Conservation (phyloP, 2,797 vertebrate species). For the Amazona ochrocephala region DNA sequence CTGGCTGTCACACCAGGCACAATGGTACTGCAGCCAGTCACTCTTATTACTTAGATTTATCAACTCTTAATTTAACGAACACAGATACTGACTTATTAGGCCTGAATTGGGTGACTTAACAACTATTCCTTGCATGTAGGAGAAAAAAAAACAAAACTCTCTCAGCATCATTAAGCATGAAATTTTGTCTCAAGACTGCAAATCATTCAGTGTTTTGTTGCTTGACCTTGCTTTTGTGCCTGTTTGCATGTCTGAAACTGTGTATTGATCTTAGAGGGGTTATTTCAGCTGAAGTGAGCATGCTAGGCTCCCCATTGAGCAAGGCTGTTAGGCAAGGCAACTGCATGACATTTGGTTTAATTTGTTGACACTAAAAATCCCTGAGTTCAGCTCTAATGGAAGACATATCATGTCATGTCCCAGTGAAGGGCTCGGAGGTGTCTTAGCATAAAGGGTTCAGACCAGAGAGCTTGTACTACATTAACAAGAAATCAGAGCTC, state of each 20-base stretch:
- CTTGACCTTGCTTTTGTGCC: slow-evolving; percentile 27
- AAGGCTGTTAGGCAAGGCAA: slow-evolving; percentile 36
- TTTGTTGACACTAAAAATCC: slow-evolving; percentile 50
- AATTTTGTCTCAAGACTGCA: background rate
- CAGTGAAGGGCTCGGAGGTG: background rate
- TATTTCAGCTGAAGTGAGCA: slow-evolving; percentile 42
- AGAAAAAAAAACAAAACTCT: background rate
- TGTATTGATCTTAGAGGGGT: background rate
- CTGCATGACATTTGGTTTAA: slow-evolving; percentile 57
- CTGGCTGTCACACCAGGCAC: background rate
- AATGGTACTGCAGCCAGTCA: background rate
- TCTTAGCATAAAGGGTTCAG: background rate
- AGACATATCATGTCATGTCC: background rate
- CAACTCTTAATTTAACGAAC: background rate
- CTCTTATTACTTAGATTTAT: background rate
- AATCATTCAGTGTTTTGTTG: background rate
- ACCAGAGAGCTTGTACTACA: background rate
- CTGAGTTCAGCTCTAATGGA: slow-evolving; percentile 33
- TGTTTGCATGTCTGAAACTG: background rate
- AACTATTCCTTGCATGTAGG: background rate
- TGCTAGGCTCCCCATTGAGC: background rate
- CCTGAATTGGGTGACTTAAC: background rate
- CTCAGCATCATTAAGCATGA: background rate
- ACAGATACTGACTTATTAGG: background rate
- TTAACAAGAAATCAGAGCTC: background rate